Percentiles rank a stretch among this genome's conserved stretches.
Conservation (phyloP, 1,140 invertebrate species). For the Ericerus pela region DNA sequence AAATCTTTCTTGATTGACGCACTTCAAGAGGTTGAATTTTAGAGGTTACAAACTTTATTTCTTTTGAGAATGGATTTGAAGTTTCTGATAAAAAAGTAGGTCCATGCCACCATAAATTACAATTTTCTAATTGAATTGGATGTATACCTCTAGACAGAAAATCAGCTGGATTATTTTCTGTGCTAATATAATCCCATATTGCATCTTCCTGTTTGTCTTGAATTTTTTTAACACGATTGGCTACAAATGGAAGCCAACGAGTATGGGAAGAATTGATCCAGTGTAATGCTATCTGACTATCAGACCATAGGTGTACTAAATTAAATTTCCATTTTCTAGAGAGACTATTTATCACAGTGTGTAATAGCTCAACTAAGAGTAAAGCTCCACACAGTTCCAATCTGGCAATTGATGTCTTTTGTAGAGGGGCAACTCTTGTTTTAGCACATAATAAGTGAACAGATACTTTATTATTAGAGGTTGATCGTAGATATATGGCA, state of each 20-base stretch:
- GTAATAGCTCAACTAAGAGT: constrained; percentile 22
- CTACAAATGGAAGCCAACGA: constrained; percentile 30
- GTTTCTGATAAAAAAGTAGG: constrained; percentile 18
- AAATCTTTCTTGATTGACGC: no score
- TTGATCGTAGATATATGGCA: constrained; percentile 22
- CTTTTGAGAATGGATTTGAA: not conserved
- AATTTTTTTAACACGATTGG: constrained; percentile 30
- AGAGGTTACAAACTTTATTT: not conserved
- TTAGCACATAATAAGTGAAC: constrained; percentile 18
- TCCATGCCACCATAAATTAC: constrained; percentile 21
- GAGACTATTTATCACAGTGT: constrained; percentile 23
- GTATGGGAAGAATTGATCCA: constrained; percentile 27
- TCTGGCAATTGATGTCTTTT: constrained; percentile 31
- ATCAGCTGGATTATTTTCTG: constrained; percentile 36
- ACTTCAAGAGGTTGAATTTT: not conserved
- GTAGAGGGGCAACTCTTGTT: constrained; percentile 20
- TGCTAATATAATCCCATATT: constrained; percentile 31
- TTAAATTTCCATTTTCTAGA: no score
- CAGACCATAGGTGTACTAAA: constrained; percentile 23
- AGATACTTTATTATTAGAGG: constrained; percentile 2
- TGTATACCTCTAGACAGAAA: constrained; percentile 29
- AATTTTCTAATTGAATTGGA: constrained; percentile 17
- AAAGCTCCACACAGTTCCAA: constrained; percentile 33
- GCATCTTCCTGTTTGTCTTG: constrained; percentile 18
- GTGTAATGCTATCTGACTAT: constrained; percentile 29